These are phyloP conservation scores for Sternarchorhynchus goeldii DNA, from an alignment of 2,797 vertebrate genomes.

Conservation along the genomic window DNA sequence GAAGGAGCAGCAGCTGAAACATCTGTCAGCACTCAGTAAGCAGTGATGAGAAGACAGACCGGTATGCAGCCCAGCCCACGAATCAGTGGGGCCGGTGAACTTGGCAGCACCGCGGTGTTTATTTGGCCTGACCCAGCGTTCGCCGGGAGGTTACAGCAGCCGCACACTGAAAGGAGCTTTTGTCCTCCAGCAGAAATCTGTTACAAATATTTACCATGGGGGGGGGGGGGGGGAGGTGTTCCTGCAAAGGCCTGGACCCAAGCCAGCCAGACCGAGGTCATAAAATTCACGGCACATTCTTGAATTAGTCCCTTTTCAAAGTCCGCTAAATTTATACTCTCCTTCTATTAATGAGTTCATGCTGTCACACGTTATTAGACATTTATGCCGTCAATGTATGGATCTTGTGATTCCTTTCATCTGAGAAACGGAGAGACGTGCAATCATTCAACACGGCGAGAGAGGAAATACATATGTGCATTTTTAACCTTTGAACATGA, in stretches of 20 bases:
- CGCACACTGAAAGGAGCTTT: conserved; percentile 91
- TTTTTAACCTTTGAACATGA: conserved; percentile 47
- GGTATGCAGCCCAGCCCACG: conserved; percentile 81
- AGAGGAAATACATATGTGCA: conserved; percentile 50
- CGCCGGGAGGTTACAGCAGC: conserved; percentile 82
- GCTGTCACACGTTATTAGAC: conserved; percentile 92
- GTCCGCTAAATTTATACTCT: conserved; percentile 84
- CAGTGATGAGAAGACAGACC: conserved; percentile 82
- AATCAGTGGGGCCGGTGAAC: conserved; percentile 87
- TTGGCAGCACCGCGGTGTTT: conserved; percentile 90
- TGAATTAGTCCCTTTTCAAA: conserved; percentile 87
- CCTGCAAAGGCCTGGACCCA: conserved; percentile 82
- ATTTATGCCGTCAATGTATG: conserved; percentile 86
- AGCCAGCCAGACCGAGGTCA: conserved; percentile 88
- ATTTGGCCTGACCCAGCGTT: conserved; percentile 94
- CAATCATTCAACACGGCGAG: conserved; percentile 68
- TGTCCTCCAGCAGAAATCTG: conserved; percentile 94
- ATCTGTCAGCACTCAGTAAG: conserved; percentile 95
- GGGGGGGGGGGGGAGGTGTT: conserved; percentile 76
- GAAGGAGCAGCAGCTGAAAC: conserved; percentile 68
- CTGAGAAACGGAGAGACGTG: conserved; percentile 74
- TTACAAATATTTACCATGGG: conserved; percentile 96
- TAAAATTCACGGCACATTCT: conserved; percentile 95
- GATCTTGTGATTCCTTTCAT: conserved; percentile 82
- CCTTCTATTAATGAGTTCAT: conserved; percentile 91